Base-by-base conservation (phyloP, 2,797 vertebrate species). In the Halcyon chelicuti region DNA sequence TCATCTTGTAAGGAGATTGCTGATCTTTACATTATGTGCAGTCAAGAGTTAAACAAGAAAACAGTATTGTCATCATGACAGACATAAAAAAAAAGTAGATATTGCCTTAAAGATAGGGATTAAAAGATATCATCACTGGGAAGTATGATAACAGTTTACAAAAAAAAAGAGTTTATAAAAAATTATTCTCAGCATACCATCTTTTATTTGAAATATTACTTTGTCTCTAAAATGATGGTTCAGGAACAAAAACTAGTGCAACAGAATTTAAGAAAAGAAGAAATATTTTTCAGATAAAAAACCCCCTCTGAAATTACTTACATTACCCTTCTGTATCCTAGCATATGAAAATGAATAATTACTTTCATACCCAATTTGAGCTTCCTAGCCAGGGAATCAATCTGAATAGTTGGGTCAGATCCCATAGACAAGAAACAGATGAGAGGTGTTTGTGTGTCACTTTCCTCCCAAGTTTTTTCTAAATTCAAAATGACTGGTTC, bases 391-490 rank as follows among this genome's bases (percentile, higher is more conserved):
- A 99, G 85, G 5, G 98, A 98, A 52, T 98, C 98, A 66, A 99
- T 99, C 93, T 98, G 98, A 51, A 95, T 96, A 12, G 98, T 99
- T 75, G 98, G 99, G 88, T 99, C 99, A 18, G 99, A 98, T 66
- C 99, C 99, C 98, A 98, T 98, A 60, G 99, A 99, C 35, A 99
- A 97, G 93, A 99, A 98, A 96, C 99, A 99, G 91, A 99, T 98
- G 28, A 99, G 97, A 75, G 99, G 98, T 13, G 98, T 99, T 44
- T 82, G 93, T 6, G 93, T 70, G 61, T 99, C 98, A 31, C 98
- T 99, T 96, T 99, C 99, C 88, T 98, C 97, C 98, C 98, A 99
- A 7, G 98, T 99, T 93, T 96, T 97, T 90, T 98, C 97, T 94
- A 99, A 98, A 90, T 98, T 98, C 93, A 99, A 93, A 94, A 99